Conservation (phyloP, 1,140 invertebrate genomes). For the Drosophila aff. region DNA sequence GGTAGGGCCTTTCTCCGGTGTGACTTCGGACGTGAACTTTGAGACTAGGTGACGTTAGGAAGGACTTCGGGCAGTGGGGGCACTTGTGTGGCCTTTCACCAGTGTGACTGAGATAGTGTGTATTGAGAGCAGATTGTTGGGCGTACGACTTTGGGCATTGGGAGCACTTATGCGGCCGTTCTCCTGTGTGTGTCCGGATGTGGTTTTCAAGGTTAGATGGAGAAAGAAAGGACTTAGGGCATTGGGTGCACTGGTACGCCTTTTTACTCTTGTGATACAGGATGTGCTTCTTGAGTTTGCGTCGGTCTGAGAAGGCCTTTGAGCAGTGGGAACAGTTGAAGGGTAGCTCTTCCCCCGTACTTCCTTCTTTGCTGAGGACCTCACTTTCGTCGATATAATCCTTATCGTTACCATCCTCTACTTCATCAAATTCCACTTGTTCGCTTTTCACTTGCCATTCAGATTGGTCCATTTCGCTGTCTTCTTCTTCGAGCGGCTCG, state of each 20-base stretch:
- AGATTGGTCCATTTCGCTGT: neutral
- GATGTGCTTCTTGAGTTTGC: conserved; percentile 5
- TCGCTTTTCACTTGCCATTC: conserved; percentile 15
- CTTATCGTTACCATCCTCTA: neutral
- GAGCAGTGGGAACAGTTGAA: conserved; percentile 7
- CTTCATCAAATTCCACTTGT: neutral
- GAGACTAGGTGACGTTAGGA: conserved; percentile 8
- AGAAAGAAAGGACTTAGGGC: conserved; percentile 3
- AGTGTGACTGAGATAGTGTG: conserved; percentile 1
- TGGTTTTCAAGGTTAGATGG: conserved; percentile 7
- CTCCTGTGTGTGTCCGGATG: conserved; percentile 10
- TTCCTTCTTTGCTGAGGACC: neutral
- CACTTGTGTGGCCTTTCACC: conserved; percentile 10
- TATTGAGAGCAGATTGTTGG: conserved; percentile 1
- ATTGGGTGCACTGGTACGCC: conserved; percentile 5
- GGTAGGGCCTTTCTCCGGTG: conserved; percentile 2
- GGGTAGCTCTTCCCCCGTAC: neutral
- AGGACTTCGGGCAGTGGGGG: neutral
- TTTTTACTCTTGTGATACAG: conserved; percentile 13
- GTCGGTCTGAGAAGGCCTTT: conserved; percentile 1
- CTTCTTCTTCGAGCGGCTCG: neutral
- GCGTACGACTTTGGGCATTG: conserved; percentile 11
- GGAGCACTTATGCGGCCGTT: conserved; percentile 3
- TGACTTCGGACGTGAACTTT: conserved; percentile 4
- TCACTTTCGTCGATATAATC: conserved; percentile 7